Evolutionary conservation across 2,888 invertebrate genomes (phyloP), one percentile per base, ranked within the genome.

Genomic region (Flabesymbios commensalis): DNA sequence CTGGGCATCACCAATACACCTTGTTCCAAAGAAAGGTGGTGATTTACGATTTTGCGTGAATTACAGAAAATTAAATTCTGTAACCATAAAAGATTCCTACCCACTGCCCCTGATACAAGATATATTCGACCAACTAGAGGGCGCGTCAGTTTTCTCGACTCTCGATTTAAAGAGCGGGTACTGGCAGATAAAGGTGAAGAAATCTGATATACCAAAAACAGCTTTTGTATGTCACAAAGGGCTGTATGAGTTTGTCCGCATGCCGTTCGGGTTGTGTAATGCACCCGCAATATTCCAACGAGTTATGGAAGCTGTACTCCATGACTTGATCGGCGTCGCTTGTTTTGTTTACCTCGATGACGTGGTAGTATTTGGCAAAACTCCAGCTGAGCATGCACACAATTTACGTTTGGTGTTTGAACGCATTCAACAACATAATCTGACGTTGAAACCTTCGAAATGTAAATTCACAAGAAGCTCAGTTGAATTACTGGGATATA

Each of bases 241-340:
- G 1, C 53, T 60, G 2, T 67, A 36, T 48, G 26, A 68, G 45
- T 67, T 64, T 33, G 48, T 19, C 3, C 10, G 28, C 4, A 62
- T 67, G 59, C 60, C 63, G 3, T 63, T 69, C 33, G 67, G 67
- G 2, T 29, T 67, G 10, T 17, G 17, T 2, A 68, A 63, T 52
- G 62, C 60, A 7, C 68, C 63, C 3, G 49, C 47, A 2, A 22
- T 22, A 1, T 67, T 68, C 45, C 62, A 59, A 53, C 22, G 59
- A 3, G 28, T 54, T 1, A 67, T 68, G 67, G 45, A 45, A 26
- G 28, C 22, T 24, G 45, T 45, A 14, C 45, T 45, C 14, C 7
- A 14, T 24, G 45, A 24, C 10, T 22, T 45, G 7, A 45, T 45
- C 45, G 45, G 45, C n/a, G 24, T 19, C n/a, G 10, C n/a, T 17